phyloP scores from a whole-genome alignment of 1,140 invertebrate genomes.

The Oedothorax gibbosus region DNA sequence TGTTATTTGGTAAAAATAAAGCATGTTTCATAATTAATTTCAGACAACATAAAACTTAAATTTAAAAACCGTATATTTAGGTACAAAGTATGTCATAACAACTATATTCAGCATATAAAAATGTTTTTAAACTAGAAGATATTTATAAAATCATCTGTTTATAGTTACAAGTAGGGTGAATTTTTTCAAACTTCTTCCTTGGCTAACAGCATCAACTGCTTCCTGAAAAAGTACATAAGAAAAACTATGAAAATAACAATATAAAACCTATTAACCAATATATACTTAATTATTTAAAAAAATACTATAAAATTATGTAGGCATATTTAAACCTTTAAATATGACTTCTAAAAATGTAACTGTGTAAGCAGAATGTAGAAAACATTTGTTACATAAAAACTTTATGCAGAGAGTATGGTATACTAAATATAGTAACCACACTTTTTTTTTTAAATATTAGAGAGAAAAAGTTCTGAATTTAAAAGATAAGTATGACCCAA shows the following conservation, averaged over 20 bases:
- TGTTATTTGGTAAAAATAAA: neutral
- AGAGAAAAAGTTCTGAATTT: too few relatives aligned
- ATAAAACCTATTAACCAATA: neutral
- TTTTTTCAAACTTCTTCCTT: conserved; percentile 72
- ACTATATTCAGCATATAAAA: neutral
- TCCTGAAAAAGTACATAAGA: conserved; percentile 71
- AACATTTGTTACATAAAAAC: too few relatives aligned
- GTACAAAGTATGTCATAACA: neutral
- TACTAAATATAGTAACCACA: too few relatives aligned
- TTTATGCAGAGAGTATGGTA: too few relatives aligned
- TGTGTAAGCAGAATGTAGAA: too few relatives aligned
- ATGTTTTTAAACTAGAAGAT: neutral
- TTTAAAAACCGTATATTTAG: neutral
- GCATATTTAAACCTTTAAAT: neutral
- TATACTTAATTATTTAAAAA: neutral
- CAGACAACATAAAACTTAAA: neutral
- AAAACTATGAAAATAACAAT: neutral
- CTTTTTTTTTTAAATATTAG: too few relatives aligned
- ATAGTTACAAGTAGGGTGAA: conserved; percentile 72
- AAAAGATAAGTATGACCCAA: too few relatives aligned
- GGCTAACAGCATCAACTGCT: conserved; percentile 79
- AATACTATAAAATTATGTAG: neutral
- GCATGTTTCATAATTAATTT: neutral
- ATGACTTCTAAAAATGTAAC: too few relatives aligned
- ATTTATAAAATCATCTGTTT: neutral